Base-by-base conservation (phyloP, 2,888 invertebrate species). In the Bedellia somnulentella region DNA sequence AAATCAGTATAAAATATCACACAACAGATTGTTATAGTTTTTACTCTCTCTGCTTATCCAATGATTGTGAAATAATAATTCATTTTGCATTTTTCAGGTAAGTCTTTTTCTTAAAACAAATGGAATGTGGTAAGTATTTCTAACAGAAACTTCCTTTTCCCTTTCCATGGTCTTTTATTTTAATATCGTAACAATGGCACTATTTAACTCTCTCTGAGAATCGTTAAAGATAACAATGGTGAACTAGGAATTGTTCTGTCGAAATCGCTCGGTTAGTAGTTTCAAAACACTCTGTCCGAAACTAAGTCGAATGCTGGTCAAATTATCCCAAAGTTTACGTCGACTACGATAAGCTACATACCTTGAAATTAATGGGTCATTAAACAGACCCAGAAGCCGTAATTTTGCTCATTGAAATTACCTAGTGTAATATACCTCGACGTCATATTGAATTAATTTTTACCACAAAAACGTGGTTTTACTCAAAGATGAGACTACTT, bases 291-390 rank as follows among this genome's bases (percentile, higher is more conserved):
- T n/a, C n/a, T 23, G 29, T 15, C 45, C 49, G 41, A 53, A 57
- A 52, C 54, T 51, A 35, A 34, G 57, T 58, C 47, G 47, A 42
- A 36, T 31, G 48, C 43, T 47, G 50, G 46, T 47, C 47, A 55
- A 56, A 57, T 54, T 58, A 51, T 52, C 51, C 52, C 53, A 33
- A 38, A 41, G 35, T 40, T 41, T 35, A 38, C 35, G 36, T 33
- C 35, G 37, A 35, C 40, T 30, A 30, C 32, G 42, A 42, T 44
- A 44, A 42, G 42, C 40, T 37, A 32, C 33, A 37, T 38, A 37
- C 35, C 36, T 36, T 32, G 22, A 31, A 29, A 29, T 27, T 27
- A 35, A 33, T 30, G 34, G 30, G 27, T 34, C 30, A 35, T 35
- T 35, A 35, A 12, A 14, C 21, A 15, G 27, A 24, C 24, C 31